Evolutionary conservation across 2,113 vertebrate species (phyloP).

Genomic region (Pelvicachromis taeniatus): DNA sequence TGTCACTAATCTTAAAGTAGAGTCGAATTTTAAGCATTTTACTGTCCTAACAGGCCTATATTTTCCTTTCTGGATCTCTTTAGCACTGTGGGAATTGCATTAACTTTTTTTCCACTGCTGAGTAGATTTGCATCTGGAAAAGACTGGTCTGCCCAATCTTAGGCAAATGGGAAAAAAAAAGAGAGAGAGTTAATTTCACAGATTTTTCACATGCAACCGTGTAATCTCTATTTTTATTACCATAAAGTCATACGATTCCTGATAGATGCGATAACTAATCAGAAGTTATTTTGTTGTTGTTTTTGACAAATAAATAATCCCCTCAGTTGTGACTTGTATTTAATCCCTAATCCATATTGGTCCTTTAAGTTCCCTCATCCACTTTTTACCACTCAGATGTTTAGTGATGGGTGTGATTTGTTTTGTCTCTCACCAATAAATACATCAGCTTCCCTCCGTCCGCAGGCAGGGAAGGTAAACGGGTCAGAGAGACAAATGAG

Average conservation of each 20-base stretch:
- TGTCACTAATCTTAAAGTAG: background rate
- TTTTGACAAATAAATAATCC: background rate
- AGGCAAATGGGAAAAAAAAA: constrained; percentile 22
- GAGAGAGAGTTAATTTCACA: constrained; percentile 15
- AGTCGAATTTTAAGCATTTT: constrained; percentile 11
- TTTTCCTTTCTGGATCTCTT: constrained; percentile 45
- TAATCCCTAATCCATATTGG: too few species aligned
- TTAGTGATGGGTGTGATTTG: constrained; percentile 14
- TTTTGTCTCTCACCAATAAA: constrained; percentile 24
- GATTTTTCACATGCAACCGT: constrained; percentile 8
- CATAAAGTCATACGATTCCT: background rate
- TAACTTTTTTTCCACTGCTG: constrained; percentile 37
- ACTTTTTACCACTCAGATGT: background rate
- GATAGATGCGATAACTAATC: background rate
- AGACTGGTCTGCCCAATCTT: background rate
- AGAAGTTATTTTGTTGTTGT: background rate
- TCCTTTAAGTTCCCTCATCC: background rate
- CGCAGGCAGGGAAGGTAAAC: constrained; percentile 24
- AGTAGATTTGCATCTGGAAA: constrained; percentile 62
- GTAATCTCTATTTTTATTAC: background rate
- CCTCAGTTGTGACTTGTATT: background rate
- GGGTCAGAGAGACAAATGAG: constrained; percentile 46
- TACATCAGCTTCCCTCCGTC: constrained; percentile 1
- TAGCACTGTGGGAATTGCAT: constrained; percentile 8
- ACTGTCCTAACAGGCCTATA: constrained; percentile 3